phyloP scores from a whole-genome alignment of 2,797 vertebrate genomes.

The Hephaestus fuliginosus region DNA sequence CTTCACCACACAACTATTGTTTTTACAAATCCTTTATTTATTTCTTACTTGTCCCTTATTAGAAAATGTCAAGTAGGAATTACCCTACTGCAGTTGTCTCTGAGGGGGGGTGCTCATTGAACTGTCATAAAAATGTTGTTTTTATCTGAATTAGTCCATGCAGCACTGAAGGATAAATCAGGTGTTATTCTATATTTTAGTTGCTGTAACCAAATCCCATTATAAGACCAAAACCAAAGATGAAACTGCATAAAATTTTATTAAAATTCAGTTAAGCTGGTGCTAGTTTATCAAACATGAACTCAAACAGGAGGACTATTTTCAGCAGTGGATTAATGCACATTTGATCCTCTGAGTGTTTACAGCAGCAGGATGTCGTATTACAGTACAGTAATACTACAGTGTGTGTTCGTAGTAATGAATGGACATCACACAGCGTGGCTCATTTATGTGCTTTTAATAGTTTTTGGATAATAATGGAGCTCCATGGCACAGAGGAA shows the following conservation, averaged over 20 bases:
- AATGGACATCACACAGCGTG: not conserved
- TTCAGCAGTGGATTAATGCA: not conserved
- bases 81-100: conserved; percentile 11
- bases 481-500: not conserved
- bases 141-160: conserved; percentile 2
- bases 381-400: not conserved
- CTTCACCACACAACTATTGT: conserved; percentile 23
- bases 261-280: not conserved
- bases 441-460: not conserved
- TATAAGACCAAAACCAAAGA: conserved; percentile 25
- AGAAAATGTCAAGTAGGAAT: not conserved
- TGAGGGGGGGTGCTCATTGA: conserved; percentile 3
- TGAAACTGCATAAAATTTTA: too few relatives aligned
- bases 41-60: conserved; percentile 37
- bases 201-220: conserved; percentile 16
- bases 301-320: conserved; percentile 1
- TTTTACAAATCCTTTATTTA: conserved; percentile 62
- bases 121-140: conserved; percentile 8
- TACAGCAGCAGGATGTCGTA: not conserved
- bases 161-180: not conserved
- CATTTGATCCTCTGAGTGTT: not conserved
- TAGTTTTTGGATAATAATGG: not conserved
- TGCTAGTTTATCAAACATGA: not conserved
- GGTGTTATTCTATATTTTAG: conserved; percentile 1
- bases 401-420: not conserved